A percentile compares a stretch with the other conserved stretches of the same genome.
phyloP scores from a whole-genome alignment of 2,797 vertebrate genomes.

The Luscinia luscinia region DNA sequence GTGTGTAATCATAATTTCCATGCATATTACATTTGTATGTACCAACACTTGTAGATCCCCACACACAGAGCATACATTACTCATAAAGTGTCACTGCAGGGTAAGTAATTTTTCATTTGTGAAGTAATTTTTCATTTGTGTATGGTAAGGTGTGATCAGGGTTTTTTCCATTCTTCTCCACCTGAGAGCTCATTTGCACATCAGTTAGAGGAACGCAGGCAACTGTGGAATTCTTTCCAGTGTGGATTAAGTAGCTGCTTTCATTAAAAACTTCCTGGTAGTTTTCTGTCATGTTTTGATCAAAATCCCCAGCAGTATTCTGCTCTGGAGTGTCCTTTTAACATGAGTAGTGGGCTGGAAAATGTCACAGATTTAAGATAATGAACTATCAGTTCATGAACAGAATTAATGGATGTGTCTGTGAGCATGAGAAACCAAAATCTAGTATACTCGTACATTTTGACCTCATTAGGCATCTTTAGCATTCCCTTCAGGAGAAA shows the following conservation, averaged over 20 bases:
- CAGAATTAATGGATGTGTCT: not conserved
- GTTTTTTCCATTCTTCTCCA: not conserved
- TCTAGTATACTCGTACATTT: not conserved
- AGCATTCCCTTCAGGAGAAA: not conserved
- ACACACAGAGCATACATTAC: not conserved
- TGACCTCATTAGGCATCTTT: not conserved
- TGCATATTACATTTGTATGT: not conserved
- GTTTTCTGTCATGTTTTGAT: constrained; percentile 7
- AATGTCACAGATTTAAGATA: not conserved
- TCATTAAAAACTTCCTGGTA: not conserved
- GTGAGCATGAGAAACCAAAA: not conserved
- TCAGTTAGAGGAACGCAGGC: not conserved
- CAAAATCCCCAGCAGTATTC: not conserved
- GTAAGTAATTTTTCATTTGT: not conserved
- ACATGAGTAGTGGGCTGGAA: not conserved
- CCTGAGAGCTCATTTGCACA: not conserved
- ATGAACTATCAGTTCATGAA: constrained; percentile 8
- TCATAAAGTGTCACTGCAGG: not conserved
- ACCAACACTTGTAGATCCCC: not conserved
- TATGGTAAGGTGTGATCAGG: not conserved
- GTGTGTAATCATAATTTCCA: not conserved
- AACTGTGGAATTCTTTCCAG: not conserved
- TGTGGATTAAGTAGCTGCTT: not conserved
- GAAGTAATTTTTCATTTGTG: not conserved
- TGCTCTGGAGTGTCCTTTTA: not conserved